Evolutionary conservation across 2,888 invertebrate genomes (phyloP), one percentile per base, ranked within the genome.

Genomic region (Dryococelus australis): DNA sequence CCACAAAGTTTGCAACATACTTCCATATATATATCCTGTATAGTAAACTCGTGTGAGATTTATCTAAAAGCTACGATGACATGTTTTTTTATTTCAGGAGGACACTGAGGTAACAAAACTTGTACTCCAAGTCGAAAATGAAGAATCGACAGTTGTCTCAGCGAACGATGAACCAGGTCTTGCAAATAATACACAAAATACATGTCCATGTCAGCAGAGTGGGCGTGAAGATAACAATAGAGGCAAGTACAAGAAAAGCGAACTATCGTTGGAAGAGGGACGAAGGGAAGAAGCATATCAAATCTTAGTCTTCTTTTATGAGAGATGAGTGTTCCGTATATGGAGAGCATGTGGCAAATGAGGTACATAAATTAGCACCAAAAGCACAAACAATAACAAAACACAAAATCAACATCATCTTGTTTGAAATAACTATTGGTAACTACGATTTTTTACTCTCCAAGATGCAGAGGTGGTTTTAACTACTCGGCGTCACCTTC

Each of bases 251-350:
- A 65, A 65, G 65, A 65, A 65, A 20, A 65, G 65, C 0, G 24
- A 65, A 65, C 0, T n/a, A 9, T 10, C 65, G 0, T 65, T 65
- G 65, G 24, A 65, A 79, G 28, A 27, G 26, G 5, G 24, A 28
- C n/a, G 43, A 26, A 9, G 1, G 28, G 80, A 86, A 28, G 43
- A 86, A 65, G 35, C 78, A 20, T 85, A 85, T 26, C 43, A 51
- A 24, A 85, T 85, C 16, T n/a, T 43, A n/a, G 78, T 20, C 28
- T n/a, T 26, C 86, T 43, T 5, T 35, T 16, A 26, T 20, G 78
- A 65, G 78, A 86, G 78, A 86, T 26, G 26, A 65, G 26, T 86
- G 53, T 79, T 35, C 53, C 5, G 78, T 53, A 10, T 86, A 86
- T 80, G 86, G 78, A 10, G 86, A 86, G 78, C 28, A 53, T 9